Percentiles rank a stretch among this genome's conserved stretches.
phyloP scores from a whole-genome alignment of 2,888 invertebrate genomes.

The Opisthograptis luteolata region DNA sequence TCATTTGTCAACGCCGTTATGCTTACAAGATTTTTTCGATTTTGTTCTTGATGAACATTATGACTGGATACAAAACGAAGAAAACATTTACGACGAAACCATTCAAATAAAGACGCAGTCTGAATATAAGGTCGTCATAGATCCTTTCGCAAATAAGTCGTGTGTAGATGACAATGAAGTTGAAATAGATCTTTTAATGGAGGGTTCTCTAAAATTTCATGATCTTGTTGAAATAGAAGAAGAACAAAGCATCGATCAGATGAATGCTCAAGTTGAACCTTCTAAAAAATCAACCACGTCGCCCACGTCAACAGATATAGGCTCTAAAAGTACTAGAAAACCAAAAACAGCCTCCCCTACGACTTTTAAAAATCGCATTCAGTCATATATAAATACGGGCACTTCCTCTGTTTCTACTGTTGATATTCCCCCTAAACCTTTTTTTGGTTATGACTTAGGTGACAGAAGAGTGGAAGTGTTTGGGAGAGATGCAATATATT shows the following conservation, averaged over 20 bases:
- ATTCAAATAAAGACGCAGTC: slow-evolving; percentile 49
- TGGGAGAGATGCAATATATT: slow-evolving; percentile 69
- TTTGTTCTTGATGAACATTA: slow-evolving; percentile 77
- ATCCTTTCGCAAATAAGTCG: slow-evolving; percentile 49
- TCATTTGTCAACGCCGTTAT: slow-evolving; percentile 77
- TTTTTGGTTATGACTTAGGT: slow-evolving; percentile 70
- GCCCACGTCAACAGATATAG: slow-evolving; percentile 43
- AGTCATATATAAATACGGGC: slow-evolving; percentile 34
- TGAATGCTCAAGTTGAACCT: slow-evolving; percentile 30
- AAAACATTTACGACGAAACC: slow-evolving; percentile 62
- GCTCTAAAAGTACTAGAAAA: slow-evolving; percentile 58
- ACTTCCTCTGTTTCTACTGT: slow-evolving; percentile 33
- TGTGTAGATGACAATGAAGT: slow-evolving; percentile 64
- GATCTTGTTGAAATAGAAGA: slow-evolving; percentile 51
- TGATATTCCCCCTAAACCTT: slow-evolving; percentile 51
- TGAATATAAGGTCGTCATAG: slow-evolving; percentile 49
- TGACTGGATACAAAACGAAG: slow-evolving; percentile 76
- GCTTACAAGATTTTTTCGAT: slow-evolving; percentile 82
- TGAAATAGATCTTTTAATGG: slow-evolving; percentile 66
- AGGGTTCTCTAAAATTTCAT: slow-evolving; percentile 73
- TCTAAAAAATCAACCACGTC: slow-evolving; percentile 46
- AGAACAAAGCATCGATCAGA: slow-evolving; percentile 38
- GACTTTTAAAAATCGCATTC: slow-evolving; percentile 46
- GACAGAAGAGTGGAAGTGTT: slow-evolving; percentile 74
- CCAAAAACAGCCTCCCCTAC: slow-evolving; percentile 46